phyloP scores from a whole-genome alignment of 2,797 vertebrate genomes.

The Myotis daubentonii region DNA sequence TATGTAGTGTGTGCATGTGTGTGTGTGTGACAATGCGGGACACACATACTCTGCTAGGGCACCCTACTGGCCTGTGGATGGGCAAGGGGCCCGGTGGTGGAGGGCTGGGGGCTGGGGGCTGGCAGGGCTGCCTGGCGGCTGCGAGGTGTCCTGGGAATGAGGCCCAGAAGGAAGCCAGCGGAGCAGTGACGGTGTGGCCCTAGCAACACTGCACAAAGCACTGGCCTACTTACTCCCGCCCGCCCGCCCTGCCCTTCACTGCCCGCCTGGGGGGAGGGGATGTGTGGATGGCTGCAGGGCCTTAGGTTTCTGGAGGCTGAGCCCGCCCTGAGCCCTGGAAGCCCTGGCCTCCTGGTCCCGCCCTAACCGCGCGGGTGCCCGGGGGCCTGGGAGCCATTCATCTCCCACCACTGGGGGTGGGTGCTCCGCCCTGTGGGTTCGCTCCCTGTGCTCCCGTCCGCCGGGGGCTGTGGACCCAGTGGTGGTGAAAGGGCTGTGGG shows the following conservation, averaged over 20 bases:
- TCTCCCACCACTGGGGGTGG: fast-evolving
- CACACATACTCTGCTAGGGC: fast-evolving
- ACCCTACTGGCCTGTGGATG: too few species aligned
- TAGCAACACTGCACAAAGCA: constrained; percentile 55
- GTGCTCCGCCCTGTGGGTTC: fast-evolving
- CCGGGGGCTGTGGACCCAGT: not conserved
- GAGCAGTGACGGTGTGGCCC: not conserved
- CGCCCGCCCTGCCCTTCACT: not conserved
- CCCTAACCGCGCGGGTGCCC: fast-evolving
- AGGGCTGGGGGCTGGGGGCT: not conserved
- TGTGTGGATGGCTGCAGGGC: not conserved
- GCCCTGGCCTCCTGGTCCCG: not conserved
- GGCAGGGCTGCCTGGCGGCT: not conserved
- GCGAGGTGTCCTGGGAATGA: constrained; percentile 82
- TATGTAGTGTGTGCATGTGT: not conserved
- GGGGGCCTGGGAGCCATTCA: not conserved
- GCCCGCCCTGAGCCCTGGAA: not conserved
- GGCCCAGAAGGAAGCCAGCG: constrained; percentile 53
- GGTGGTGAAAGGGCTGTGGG: not conserved
- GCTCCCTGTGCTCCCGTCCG: too few species aligned
- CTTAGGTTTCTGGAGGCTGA: too few species aligned
- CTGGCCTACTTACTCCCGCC: constrained; percentile 68
- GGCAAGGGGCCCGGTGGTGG: not conserved
- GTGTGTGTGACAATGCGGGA: fast-evolving
- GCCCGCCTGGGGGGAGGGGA: fast-evolving